phyloP scores from a whole-genome alignment of 1,140 invertebrate species.

The Orius insidiosus region DNA sequence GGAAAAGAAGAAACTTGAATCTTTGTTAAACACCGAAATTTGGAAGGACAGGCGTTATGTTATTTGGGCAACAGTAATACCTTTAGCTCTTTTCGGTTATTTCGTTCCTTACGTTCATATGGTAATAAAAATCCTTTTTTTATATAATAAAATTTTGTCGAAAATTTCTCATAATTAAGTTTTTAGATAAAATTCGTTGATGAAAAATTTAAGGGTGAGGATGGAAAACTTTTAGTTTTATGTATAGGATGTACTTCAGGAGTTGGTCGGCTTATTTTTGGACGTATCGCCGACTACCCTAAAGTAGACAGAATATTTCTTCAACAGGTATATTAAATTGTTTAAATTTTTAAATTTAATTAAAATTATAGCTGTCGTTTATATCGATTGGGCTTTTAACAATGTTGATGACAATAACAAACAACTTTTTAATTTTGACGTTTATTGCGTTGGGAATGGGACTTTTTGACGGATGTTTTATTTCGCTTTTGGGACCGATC shows the following conservation, averaged over 20 bases:
- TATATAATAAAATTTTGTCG: neutral
- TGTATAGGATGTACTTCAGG: slow-evolving; percentile 76
- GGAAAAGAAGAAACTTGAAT: slow-evolving; percentile 27
- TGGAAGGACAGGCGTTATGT: slow-evolving; percentile 71
- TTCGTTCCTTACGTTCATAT: slow-evolving; percentile 88
- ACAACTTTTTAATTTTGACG: slow-evolving; percentile 46
- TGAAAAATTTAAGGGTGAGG: slow-evolving; percentile 38
- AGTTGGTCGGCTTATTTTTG: slow-evolving; percentile 66
- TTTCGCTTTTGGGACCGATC: slow-evolving; percentile 77
- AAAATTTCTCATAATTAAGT: neutral
- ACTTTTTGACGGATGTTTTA: slow-evolving; percentile 84
- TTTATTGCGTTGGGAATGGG: slow-evolving; percentile 63
- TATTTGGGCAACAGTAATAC: slow-evolving; percentile 69
- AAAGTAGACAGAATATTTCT: slow-evolving; percentile 63
- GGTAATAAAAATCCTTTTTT: slow-evolving; percentile 30
- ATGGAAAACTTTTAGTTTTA: slow-evolving; percentile 60
- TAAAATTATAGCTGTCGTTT: slow-evolving; percentile 48
- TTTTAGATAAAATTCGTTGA: slow-evolving; percentile 48
- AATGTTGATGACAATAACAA: slow-evolving; percentile 52
- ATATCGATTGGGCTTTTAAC: slow-evolving; percentile 64
- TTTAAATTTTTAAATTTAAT: slow-evolving; percentile 5
- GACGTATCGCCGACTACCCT: slow-evolving; percentile 64
- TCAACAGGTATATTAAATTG: slow-evolving; percentile 41
- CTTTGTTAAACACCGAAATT: slow-evolving; percentile 60
- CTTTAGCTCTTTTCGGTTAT: slow-evolving; percentile 75